Percentiles rank a stretch among this genome's conserved stretches.
These are phyloP conservation scores for Rhinoderma darwinii DNA, from an alignment of 2,113 vertebrate species.

Conservation along the genomic window DNA sequence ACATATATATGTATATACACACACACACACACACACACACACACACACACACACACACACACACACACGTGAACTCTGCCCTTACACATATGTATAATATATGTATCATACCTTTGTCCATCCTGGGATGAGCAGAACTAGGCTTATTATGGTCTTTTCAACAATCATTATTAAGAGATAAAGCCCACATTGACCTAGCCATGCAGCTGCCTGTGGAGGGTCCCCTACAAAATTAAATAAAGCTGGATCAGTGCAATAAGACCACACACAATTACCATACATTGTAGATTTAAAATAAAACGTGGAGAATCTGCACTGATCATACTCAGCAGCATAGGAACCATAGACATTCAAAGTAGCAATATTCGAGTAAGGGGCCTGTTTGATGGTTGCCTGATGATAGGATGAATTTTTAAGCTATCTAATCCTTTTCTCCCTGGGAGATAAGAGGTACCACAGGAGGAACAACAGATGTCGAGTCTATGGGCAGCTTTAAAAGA, in stretches of 20 bases:
- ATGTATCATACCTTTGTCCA: constrained; percentile 78
- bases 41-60: too few relatives aligned
- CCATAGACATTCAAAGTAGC: not conserved
- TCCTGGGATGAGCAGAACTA: constrained; percentile 76
- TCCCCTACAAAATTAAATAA: constrained; percentile 67
- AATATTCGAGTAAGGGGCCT: too few relatives aligned
- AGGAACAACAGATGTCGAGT: too few relatives aligned
- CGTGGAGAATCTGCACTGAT: not conserved
- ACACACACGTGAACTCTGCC: not conserved
- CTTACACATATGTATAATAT: not conserved
- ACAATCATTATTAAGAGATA: constrained; percentile 81
- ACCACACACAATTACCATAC: not conserved
- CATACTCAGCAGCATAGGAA: not conserved
- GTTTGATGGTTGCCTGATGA: too few relatives aligned
- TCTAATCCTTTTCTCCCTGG: too few relatives aligned
- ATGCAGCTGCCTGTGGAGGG: constrained; percentile 74
- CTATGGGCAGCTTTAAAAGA: too few relatives aligned
- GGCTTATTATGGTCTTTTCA: constrained; percentile 76
- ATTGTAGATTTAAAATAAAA: not conserved
- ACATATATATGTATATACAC: too few relatives aligned
- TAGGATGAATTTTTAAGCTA: too few relatives aligned
- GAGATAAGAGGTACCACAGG: too few relatives aligned
- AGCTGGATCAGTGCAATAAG: not conserved
- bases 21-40: too few relatives aligned
- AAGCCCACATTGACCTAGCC: constrained; percentile 74